These are phyloP conservation scores for Tillus elongatus DNA, from an alignment of 2,888 invertebrate genomes.

Conservation along the genomic window DNA sequence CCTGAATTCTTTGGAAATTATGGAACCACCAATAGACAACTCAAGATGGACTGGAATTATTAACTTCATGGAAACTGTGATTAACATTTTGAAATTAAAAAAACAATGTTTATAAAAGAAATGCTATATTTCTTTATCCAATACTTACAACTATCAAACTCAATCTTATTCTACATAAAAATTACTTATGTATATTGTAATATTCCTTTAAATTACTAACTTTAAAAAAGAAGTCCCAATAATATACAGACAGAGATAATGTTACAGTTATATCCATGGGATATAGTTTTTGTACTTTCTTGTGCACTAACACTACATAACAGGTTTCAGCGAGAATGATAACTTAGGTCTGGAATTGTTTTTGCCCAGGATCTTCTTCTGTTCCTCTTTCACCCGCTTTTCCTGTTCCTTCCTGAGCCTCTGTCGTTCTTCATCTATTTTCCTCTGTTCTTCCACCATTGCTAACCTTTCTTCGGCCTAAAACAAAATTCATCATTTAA, in stretches of 20 bases:
- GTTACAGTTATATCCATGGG: too few species aligned
- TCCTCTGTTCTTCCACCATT: constrained; percentile 93
- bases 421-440: constrained; percentile 92
- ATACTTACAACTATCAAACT: too few species aligned
- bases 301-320: constrained; percentile 47
- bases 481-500: constrained; percentile 13
- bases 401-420: constrained; percentile 89
- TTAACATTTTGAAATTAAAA: not conserved
- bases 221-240: too few species aligned
- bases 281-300: too few species aligned
- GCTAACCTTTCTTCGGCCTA: constrained; percentile 94
- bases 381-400: constrained; percentile 85
- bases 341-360: constrained; percentile 93
- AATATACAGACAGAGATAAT: too few species aligned
- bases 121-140: too few species aligned
- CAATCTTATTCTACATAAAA: too few species aligned
- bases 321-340: constrained; percentile 80
- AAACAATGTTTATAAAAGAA: not conserved
- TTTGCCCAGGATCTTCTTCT: constrained; percentile 94
- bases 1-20: too few species aligned
- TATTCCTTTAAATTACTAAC: too few species aligned
- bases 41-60: not conserved
- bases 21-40: too few species aligned
- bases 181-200: too few species aligned
- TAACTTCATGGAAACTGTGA: not conserved